A percentile compares a stretch with the other conserved stretches of the same genome.
phyloP scores from a whole-genome alignment of 2,797 vertebrate species.

The Tympanoctomys barrerae region DNA sequence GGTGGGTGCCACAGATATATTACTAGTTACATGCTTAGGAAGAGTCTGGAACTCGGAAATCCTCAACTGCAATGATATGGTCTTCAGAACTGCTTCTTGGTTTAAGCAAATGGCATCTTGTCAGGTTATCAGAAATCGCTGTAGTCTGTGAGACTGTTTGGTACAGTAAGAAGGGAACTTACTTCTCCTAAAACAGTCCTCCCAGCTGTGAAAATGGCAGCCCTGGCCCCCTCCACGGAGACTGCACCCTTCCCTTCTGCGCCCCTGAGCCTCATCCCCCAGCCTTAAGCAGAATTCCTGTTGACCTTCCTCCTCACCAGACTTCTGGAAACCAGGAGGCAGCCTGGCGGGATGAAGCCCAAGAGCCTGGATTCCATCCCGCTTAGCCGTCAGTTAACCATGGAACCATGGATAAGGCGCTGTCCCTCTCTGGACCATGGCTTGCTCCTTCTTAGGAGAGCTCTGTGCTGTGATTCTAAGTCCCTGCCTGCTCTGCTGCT shows the following conservation, averaged over 20 bases:
- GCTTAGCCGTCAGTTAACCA: background rate
- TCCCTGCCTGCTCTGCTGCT: background rate
- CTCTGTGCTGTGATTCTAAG: background rate
- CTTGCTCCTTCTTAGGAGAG: background rate
- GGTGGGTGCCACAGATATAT: conserved; percentile 48
- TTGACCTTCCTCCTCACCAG: background rate
- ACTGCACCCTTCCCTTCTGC: background rate
- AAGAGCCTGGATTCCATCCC: background rate
- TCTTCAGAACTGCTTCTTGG: background rate
- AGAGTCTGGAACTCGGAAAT: background rate
- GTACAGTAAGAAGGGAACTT: background rate
- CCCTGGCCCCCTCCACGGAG: background rate
- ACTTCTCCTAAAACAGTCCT: background rate
- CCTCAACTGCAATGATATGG: background rate
- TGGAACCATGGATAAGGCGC: background rate
- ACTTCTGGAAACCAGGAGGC: background rate
- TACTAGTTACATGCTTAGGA: background rate
- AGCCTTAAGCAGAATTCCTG: background rate
- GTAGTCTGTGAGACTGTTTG: background rate
- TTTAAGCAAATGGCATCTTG: background rate
- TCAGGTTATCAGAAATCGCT: background rate
- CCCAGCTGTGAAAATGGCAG: background rate
- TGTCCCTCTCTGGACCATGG: background rate
- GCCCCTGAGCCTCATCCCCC: background rate
- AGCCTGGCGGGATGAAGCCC: background rate